Base-by-base conservation (phyloP, 2,113 vertebrate genomes). In the Anhinga rufa region DNA sequence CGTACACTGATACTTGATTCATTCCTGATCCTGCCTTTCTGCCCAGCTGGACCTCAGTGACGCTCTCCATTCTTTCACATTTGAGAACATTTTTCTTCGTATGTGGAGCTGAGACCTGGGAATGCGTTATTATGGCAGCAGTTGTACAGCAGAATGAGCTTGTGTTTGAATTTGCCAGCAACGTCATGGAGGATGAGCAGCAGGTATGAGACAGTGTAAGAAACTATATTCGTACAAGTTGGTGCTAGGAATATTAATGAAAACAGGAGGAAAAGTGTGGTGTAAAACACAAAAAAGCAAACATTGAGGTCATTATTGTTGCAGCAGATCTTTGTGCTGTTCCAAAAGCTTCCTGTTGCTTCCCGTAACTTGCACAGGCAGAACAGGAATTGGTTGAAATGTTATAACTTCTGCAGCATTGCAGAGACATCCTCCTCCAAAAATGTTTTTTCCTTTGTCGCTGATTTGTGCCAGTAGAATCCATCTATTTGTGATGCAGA, bases 141-240 rank as follows among this genome's bases (percentile, higher is more conserved):
- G 98, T 97, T 88, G 98, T 98, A 82, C 98, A 99, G 97, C 99
- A 99, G 98, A 99, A 98, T 96, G 99, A 99, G 78, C 98, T 99
- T 34, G 98, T 99, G 85, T 99, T 99, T 98, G 99, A 99, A 88
- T 99, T 99, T 97, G 99, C 99, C 97, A 99, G 98, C 97, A 99
- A 99, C 98, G 98, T 99, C 97, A 98, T 99, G 94, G 98, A 98
- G 97, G 98, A 98, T 94, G 98, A 98, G 91, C 98, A 98, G 82
- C 99, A 99, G 99, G 99, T 98, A 98, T 81, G 98, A 71, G 46
- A 68, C 1, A 2, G 12, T 49, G 52, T 66, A 89, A 57, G 51
- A 89, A 86, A 32, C 15, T n/a, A 2, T 34, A n/a, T 88, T 95
- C 31, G 14, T 90, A 49, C 93, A 70, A 84, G 32, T 48, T 42